Percentiles rank a stretch among this genome's conserved stretches.
These are phyloP conservation scores for Spodoptera litura DNA, from an alignment of 1,140 invertebrate genomes.

Conservation along the genomic window DNA sequence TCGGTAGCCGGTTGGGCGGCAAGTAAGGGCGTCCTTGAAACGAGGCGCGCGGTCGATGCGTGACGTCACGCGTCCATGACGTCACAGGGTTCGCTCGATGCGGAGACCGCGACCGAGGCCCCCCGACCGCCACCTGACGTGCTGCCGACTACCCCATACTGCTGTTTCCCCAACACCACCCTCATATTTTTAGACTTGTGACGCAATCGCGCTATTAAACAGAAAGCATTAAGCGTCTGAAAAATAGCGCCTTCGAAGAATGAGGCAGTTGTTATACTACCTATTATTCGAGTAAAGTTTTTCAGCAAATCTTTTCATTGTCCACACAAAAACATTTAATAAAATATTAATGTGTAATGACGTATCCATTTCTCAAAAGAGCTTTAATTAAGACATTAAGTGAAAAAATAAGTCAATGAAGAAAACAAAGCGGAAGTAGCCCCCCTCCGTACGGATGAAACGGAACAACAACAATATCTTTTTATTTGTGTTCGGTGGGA, in stretches of 20 bases:
- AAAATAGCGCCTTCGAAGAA: slow-evolving; percentile 56
- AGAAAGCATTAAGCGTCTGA: slow-evolving; percentile 65
- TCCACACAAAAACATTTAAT: no score
- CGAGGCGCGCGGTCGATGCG: slow-evolving; percentile 76
- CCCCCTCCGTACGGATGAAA: neutral
- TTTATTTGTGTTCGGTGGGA: slow-evolving; percentile 2
- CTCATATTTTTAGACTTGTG: slow-evolving; percentile 81
- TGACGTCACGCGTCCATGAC: slow-evolving; percentile 78
- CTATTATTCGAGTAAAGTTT: neutral
- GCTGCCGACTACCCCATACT: slow-evolving; percentile 63
- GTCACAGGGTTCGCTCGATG: slow-evolving; percentile 76
- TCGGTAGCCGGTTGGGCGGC: slow-evolving; percentile 63
- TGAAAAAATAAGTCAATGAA: neutral
- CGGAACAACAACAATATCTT: slow-evolving; percentile 10
- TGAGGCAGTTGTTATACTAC: neutral
- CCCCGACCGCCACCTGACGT: slow-evolving; percentile 52
- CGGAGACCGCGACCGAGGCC: slow-evolving; percentile 70
- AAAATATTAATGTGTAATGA: no score
- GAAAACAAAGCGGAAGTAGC: neutral
- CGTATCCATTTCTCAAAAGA: no score
- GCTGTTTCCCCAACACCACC: slow-evolving; percentile 65
- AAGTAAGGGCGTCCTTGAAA: slow-evolving; percentile 82
- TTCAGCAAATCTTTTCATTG: neutral
- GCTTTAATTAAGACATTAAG: neutral
- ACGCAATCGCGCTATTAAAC: slow-evolving; percentile 73